Conservation (phyloP, 2,113 vertebrate species). For the Paramormyrops kingsleyae region DNA sequence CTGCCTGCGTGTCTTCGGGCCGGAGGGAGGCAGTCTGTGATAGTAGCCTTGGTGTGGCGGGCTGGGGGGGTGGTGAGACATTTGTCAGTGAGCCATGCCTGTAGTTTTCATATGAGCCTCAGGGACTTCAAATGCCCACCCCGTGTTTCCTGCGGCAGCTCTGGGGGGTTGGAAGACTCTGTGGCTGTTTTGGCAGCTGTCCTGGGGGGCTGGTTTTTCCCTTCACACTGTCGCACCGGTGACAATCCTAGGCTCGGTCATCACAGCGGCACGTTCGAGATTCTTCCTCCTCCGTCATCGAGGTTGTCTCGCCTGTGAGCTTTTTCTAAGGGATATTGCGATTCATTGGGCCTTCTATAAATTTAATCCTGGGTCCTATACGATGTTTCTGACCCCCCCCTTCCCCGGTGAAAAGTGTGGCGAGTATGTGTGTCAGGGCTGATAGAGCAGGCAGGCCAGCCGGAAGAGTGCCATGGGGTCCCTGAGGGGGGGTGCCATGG, state of each 20-base stretch:
- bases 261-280: background rate
- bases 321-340: background rate
- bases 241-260: background rate
- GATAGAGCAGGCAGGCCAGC: conserved; percentile 35
- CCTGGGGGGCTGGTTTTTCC: background rate
- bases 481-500: background rate
- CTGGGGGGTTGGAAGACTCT: background rate
- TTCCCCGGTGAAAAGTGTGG: background rate
- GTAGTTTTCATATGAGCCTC: background rate
- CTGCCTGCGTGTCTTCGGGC: background rate
- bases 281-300: background rate
- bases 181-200: background rate
- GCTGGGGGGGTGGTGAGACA: background rate
- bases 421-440: conserved; percentile 53
- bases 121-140: background rate
- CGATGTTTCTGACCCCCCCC: background rate
- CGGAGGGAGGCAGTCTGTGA: background rate
- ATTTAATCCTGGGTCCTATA: background rate
- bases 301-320: background rate
- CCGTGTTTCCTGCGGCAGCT: background rate
- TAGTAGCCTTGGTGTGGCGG: background rate
- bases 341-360: background rate
- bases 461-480: background rate
- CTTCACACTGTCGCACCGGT: background rate
- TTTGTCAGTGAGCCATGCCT: background rate